phyloP scores from a whole-genome alignment of 2,113 vertebrate genomes.

The Mus spicilegus region DNA sequence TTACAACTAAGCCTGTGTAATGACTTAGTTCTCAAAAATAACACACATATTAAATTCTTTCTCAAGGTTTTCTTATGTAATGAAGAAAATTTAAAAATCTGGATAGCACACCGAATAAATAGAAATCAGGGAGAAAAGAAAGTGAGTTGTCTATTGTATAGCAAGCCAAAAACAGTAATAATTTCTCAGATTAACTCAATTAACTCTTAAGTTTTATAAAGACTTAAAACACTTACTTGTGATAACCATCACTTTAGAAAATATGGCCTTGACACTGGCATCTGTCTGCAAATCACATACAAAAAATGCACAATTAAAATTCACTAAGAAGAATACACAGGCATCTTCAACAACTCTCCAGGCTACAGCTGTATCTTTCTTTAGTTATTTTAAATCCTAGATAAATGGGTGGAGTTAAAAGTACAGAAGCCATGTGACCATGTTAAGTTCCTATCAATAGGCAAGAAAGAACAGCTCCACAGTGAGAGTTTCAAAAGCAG shows the following conservation, averaged over 20 bases:
- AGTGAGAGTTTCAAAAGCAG: background rate
- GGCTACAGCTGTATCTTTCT: background rate
- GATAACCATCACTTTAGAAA: conserved; percentile 99
- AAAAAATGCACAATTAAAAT: conserved; percentile 73
- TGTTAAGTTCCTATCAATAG: background rate
- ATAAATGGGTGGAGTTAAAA: background rate
- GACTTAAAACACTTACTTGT: conserved; percentile 92
- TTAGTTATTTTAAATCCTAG: background rate
- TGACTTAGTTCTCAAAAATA: conserved; percentile 42
- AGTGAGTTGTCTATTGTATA: background rate
- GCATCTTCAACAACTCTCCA: background rate
- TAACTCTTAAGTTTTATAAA: conserved; percentile 53
- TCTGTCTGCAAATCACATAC: conserved; percentile 92
- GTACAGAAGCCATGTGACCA: background rate
- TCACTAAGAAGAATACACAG: conserved; percentile 25
- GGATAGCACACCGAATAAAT: background rate
- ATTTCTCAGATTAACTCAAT: conserved; percentile 45
- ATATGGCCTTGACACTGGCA: conserved; percentile 96
- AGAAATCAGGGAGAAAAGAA: background rate
- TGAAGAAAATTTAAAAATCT: conserved; percentile 13
- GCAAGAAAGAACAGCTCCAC: background rate
- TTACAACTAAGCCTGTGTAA: background rate
- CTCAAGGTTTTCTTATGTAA: background rate
- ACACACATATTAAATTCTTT: conserved; percentile 37
- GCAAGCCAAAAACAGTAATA: background rate